These are phyloP conservation scores for Poliocrania exsul DNA, from an alignment of 2,797 vertebrate genomes.

Conservation along the genomic window DNA sequence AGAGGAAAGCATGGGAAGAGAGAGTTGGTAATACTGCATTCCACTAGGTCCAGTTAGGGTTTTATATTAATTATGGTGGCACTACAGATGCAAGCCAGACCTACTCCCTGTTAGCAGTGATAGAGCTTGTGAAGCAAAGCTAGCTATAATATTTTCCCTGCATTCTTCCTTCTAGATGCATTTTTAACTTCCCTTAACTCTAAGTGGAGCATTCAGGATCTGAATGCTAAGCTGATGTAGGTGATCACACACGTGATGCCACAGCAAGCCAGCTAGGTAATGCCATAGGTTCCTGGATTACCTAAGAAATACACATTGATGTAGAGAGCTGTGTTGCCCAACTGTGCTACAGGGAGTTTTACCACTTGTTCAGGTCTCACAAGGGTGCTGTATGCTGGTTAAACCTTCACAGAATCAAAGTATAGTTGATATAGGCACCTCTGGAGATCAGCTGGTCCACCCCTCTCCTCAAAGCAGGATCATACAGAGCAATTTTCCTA, in stretches of 20 bases:
- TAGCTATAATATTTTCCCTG: neutral
- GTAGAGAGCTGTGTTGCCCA: neutral
- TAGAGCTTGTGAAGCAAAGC: neutral
- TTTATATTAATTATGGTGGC: neutral
- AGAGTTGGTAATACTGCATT: neutral
- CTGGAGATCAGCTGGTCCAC: neutral
- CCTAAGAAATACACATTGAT: neutral
- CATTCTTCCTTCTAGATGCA: neutral
- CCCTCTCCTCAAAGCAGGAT: neutral
- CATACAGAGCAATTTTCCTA: neutral
- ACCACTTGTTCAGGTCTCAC: neutral
- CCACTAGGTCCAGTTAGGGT: neutral
- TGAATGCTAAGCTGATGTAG: neutral
- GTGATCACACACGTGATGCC: neutral
- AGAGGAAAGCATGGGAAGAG: neutral
- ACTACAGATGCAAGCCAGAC: neutral
- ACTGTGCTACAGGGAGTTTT: neutral
- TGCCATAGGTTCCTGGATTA: neutral
- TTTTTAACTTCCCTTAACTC: neutral
- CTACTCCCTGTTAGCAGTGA: neutral
- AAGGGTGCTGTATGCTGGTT: neutral
- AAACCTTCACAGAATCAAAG: neutral
- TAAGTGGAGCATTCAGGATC: neutral
- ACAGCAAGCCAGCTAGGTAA: neutral
- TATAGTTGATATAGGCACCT: neutral